Evolutionary conservation across 1,140 invertebrate species (phyloP), one percentile per base, ranked within the genome.

Genomic region (Anastrepha ludens): DNA sequence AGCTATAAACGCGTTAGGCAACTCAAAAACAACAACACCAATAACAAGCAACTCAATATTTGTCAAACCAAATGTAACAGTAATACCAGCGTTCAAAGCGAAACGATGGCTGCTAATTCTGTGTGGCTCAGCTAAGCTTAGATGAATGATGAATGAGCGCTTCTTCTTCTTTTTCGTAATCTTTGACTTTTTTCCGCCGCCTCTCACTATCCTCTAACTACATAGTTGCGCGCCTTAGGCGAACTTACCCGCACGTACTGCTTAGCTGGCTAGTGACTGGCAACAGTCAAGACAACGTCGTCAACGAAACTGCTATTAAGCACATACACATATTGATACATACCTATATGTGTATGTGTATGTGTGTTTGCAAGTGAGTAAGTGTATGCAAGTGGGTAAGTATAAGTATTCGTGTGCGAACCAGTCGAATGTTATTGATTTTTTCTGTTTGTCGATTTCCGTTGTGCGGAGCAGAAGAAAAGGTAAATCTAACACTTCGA

Each of bases 401-500:
- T 67, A 13, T 11, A 3, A 64, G 62, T 58, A 8, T 15, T 64
- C 17, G 9, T 70, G 65, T 74, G 44, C 17, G 17, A 50, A n/a
- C 15, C 17, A 6, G n/a, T 15, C 44, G 13, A 74, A 74, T 74
- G 39, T 20, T 74, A 74, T 74, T 74, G 70, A 74, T 74, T 74
- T 74, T 74, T 74, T 74, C 44, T 41, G 39, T 74, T 74, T 74
- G 44, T 74, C 70, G 11, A 74, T 74, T 47, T 74, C 70, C 70
- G 70, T 74, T 47, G 17, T 47, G 70, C n/a, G 44, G 44, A n/a
- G 70, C 11, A 17, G 67, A 47, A 74, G 39, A n/a, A 74, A 4
- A 29, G 4, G 13, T 7, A 58, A 13, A 58, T 58, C 11, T 13
- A n/a, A 67, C 64, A 67, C 29, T 65, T 67, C 20, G 5, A 67